Evolutionary conservation across 2,113 vertebrate species (phyloP), one percentile per base, ranked within the genome.

Genomic region (Microcebus griseorufus): DNA sequence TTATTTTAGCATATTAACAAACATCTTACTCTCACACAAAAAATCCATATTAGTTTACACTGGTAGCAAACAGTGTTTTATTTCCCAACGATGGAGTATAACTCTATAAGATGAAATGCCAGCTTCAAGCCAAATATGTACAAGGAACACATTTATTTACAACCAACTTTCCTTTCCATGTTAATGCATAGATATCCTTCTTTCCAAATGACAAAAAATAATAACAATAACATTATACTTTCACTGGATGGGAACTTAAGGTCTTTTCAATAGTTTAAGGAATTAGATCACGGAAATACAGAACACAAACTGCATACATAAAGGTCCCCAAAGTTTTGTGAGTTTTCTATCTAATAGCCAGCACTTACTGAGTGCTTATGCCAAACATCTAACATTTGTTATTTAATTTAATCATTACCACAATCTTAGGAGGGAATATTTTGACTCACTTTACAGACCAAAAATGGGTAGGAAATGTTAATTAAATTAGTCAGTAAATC

Each of bases 81-180:
- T 81, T 7, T 67, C 53, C 85, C 29, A 80, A 29, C 10, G 0
- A 92, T 20, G 27, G 9, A 12, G 23, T 0, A 32, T 91, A 42
- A 32, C 6, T 96, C 95, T 94, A 0, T 45, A 88, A 42, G 22
- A 55, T 72, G 62, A 93, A 95, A 95, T 55, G 3, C 72, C 76
- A 65, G 4, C 86, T 32, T 95, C 94, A 34, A 88, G 42, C 70
- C 91, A 94, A 92, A 70, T 97, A 75, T 55, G 96, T 98, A 93
- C 48, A 97, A 97, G 42, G 3, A 94, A 69, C 72, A 87, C 9
- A 80, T 62, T 60, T 94, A 32, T 94, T 97, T 96, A 70, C 45
- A 94, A 67, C 4, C 75, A 25, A 1, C 80, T 76, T 97, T 55
- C 78, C 78, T 76, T 97, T 55, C 78, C 9, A 65, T 81, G 17